Base-by-base conservation (phyloP, 2,113 vertebrate species). In the Hippocampus abdominalis region DNA sequence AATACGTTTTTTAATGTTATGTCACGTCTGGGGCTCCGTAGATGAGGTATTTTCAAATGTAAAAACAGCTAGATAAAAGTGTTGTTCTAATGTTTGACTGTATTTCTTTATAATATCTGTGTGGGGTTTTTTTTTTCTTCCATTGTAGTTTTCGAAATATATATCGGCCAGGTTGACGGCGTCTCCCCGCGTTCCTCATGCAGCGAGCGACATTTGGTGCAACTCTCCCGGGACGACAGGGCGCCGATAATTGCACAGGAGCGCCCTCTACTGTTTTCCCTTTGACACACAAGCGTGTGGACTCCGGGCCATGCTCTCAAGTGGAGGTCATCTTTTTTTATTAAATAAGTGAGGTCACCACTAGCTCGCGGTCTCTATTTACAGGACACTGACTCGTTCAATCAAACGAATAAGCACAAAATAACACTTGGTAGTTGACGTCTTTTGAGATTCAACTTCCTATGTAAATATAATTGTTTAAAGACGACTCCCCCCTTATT, bases 241-340 rank as follows among this genome's bases (percentile, higher is more conserved):
- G 32, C 13, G 15, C 57, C 27, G 32, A 60, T 32, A 32, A 32
- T 16, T 18, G 23, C 46, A 8, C 48, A 66, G 81, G 16, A 66
- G 53, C 66, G 81, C 77, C 79, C 69, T 64, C 85, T 78, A 25
- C 63, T 75, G 82, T 68, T 29, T 42, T 9, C 3, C 27, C 3
- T 60, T 60, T 8, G 27, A 32, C 15, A 32, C 8, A 32, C 27
- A 60, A 15, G 25, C 16, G 10, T 16, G 39, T 42, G 32, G 32
- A 44, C 8, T 64, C 2, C 9, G 6, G 44, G 12, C n/a, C 21
- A 13, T 3, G 49, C 49, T 21, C 9, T 54, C 8, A 11, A 54
- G 51, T 25, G 12, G 40, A 46, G 27, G 57, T 32, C 54, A 29
- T 15, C 13, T 2, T 8, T 60, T 4, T 32, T 60, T 8, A 60